Evolutionary conservation across 2,888 invertebrate species (phyloP).

Genomic region (Oligia fasciuncula): DNA sequence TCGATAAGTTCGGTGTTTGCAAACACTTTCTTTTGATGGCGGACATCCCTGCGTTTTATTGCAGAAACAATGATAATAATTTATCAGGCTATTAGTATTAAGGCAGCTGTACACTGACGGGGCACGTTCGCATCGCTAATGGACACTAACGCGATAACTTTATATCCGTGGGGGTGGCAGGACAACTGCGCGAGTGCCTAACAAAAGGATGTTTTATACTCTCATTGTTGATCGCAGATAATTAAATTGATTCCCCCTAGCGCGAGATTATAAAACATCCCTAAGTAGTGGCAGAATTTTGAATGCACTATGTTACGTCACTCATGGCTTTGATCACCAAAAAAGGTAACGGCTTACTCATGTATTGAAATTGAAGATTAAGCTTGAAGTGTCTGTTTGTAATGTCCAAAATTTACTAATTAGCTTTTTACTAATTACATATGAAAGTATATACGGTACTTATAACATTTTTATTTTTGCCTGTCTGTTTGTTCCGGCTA

Average conservation of each 20-base stretch:
- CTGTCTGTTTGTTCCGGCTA: not conserved
- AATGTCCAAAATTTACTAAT: not conserved
- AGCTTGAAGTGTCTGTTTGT: not conserved
- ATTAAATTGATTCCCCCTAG: conserved; percentile 68
- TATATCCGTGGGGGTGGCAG: conserved; percentile 54
- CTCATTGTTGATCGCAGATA: conserved; percentile 63
- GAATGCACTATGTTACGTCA: not conserved
- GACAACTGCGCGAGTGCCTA: conserved; percentile 51
- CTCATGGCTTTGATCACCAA: not conserved
- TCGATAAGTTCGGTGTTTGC: conserved; percentile 44
- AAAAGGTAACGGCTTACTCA: not conserved
- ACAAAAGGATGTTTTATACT: conserved; percentile 62
- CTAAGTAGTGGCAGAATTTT: conserved; percentile 18
- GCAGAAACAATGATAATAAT: conserved; percentile 65
- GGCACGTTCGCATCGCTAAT: conserved; percentile 71
- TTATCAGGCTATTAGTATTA: conserved; percentile 65
- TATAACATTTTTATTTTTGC: not conserved
- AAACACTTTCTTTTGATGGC: conserved; percentile 57
- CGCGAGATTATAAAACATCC: conserved; percentile 43
- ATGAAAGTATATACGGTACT: not conserved
- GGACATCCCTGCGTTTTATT: conserved; percentile 48
- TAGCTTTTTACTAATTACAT: not conserved
- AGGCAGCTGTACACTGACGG: conserved; percentile 69
- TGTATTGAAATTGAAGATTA: no score
- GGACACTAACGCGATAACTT: conserved; percentile 73